Conservation (phyloP, 2,888 invertebrate species). For the Myopa testacea region DNA sequence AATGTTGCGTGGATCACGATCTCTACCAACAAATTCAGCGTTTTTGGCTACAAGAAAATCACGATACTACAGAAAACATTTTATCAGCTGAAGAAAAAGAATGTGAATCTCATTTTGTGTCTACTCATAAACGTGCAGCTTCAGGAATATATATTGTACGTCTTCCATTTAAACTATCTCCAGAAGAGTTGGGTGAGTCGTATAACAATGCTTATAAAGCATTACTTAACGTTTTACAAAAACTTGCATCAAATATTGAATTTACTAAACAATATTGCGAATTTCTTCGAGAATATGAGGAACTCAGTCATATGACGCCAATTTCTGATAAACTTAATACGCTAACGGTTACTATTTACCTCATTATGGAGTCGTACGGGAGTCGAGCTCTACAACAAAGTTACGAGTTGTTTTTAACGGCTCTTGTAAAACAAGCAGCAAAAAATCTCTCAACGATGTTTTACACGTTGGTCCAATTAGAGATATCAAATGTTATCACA, state of each 20-base stretch:
- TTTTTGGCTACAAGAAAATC: conserved; percentile 34
- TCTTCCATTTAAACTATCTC: conserved; percentile 29
- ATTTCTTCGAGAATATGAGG: conserved; percentile 32
- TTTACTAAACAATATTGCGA: not conserved
- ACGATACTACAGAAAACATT: not conserved
- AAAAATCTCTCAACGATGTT: not conserved
- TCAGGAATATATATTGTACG: conserved; percentile 12
- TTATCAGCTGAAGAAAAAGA: conserved; percentile 25
- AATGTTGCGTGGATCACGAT: conserved; percentile 1
- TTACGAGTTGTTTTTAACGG: conserved; percentile 29
- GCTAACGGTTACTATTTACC: conserved; percentile 34
- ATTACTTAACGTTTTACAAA: conserved; percentile 29
- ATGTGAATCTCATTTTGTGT: conserved; percentile 35
- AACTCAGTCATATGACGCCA: conserved; percentile 31
- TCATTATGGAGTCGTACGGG: conserved; percentile 38
- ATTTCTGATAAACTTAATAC: not conserved
- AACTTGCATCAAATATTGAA: conserved; percentile 15
- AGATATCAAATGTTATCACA: too few species aligned
- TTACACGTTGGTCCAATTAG: too few species aligned
- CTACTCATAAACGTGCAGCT: not conserved
- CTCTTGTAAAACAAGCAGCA: too few species aligned
- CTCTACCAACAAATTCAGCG: conserved; percentile 1
- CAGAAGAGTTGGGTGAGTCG: conserved; percentile 28
- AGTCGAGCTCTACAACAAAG: conserved; percentile 9
- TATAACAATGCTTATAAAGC: conserved; percentile 24